Evolutionary conservation across 1,140 invertebrate species (phyloP).

Genomic region (Brachionus plicatilis): DNA sequence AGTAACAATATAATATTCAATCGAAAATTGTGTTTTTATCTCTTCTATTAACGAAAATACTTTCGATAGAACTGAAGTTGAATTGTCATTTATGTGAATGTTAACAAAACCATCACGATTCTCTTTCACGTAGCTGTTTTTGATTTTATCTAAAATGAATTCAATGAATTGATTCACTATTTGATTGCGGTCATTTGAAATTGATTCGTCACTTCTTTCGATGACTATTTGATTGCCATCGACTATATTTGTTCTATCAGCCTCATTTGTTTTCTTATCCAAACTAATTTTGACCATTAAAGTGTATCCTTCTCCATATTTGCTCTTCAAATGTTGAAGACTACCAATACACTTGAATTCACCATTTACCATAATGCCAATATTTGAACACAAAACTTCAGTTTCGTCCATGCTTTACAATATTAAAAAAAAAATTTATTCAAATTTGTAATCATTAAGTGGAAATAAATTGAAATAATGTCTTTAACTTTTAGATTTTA

Average conservation of each 20-base stretch:
- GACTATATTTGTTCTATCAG: not conserved
- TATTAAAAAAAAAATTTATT: not conserved
- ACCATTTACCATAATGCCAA: constrained; percentile 57
- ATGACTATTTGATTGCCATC: constrained; percentile 22
- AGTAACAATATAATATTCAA: constrained; percentile 59
- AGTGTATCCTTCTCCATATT: constrained; percentile 57
- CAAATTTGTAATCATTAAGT: not conserved
- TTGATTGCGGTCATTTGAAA: not conserved
- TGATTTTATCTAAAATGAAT: not conserved
- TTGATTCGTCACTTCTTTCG: not conserved
- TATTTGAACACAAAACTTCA: constrained; percentile 46
- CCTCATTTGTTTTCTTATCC: not conserved
- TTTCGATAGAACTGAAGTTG: not conserved
- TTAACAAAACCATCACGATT: constrained; percentile 36
- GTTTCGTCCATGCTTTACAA: constrained; percentile 46
- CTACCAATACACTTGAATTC: constrained; percentile 56
- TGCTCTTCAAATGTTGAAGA: constrained; percentile 57
- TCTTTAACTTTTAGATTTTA: not conserved
- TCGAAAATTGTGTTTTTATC: constrained; percentile 36
- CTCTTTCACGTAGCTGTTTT: constrained; percentile 22
- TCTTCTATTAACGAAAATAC: constrained; percentile 17
- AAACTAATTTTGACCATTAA: constrained; percentile 59
- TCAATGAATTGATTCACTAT: constrained; percentile 23
- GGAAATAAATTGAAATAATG: not conserved
- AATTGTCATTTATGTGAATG: constrained; percentile 38